Percentiles rank a stretch among this genome's conserved stretches.
Conservation (phyloP, 2,797 vertebrate genomes). For the Numenius phaeopus region DNA sequence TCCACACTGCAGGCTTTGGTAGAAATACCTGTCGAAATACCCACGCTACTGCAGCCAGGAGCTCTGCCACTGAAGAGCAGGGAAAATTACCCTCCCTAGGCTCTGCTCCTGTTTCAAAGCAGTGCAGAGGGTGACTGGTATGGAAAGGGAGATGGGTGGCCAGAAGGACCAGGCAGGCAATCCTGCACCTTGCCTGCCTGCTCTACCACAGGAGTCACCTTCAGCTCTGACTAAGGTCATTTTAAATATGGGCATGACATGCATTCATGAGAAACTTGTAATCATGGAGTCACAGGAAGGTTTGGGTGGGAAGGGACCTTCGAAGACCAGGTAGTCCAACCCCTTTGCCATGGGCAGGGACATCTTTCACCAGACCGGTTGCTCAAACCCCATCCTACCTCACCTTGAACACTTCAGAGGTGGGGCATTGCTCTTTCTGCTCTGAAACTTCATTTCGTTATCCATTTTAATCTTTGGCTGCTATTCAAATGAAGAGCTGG, state of each 20-base stretch:
- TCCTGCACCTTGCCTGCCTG: neutral
- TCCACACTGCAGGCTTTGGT: neutral
- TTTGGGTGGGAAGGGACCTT: neutral
- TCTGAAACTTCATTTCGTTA: neutral
- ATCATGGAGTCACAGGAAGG: neutral
- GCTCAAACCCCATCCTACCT: neutral
- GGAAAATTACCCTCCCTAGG: neutral
- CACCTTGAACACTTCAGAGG: neutral
- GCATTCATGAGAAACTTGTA: neutral
- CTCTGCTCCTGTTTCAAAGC: neutral
- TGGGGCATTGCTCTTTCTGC: neutral
- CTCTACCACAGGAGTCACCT: neutral
- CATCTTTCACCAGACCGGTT: neutral
- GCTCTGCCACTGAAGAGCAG: neutral
- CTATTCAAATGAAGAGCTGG: neutral
- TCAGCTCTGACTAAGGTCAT: neutral
- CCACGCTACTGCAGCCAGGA: neutral
- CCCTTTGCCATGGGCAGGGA: neutral
- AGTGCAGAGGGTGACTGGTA: neutral
- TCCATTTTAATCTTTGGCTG: neutral
- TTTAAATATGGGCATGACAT: neutral
- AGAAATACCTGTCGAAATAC: neutral
- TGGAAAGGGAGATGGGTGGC: neutral
- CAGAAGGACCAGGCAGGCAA: neutral
- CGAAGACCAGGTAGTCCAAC: neutral